These are phyloP conservation scores for Urocyon cinereoargenteus DNA, from an alignment of 2,797 vertebrate genomes.

Conservation along the genomic window DNA sequence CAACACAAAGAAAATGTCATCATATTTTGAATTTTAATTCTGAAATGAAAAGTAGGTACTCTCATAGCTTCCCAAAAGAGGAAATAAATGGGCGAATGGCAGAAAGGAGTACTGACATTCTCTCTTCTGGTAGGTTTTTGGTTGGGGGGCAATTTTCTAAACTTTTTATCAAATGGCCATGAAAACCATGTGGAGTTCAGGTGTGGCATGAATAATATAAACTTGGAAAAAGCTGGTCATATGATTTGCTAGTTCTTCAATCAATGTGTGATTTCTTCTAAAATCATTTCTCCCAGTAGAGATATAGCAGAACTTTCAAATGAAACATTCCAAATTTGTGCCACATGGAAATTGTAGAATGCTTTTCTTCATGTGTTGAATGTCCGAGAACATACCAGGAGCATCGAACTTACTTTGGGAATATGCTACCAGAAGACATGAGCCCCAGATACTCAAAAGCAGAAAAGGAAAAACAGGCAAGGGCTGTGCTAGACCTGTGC, in stretches of 20 bases:
- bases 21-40: constrained; percentile 43
- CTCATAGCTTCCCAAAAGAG: neutral
- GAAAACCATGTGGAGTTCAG: neutral
- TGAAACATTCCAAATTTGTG: neutral
- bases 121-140: neutral
- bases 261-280: neutral
- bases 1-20: neutral
- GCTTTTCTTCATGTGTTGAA: neutral
- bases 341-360: neutral
- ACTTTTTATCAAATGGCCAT: neutral
- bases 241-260: neutral
- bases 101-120: neutral
- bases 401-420: neutral
- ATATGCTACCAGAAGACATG: neutral
- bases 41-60: neutral
- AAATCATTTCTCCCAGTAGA: constrained; percentile 26
- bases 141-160: neutral
- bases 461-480: neutral
- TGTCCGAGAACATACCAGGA: neutral
- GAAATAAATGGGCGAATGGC: neutral
- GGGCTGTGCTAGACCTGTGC: neutral
- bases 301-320: neutral
- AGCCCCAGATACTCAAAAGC: neutral
- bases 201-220: neutral
- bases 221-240: neutral